Evolutionary conservation across 2,888 invertebrate species (phyloP).

Genomic region (Bombyx huttoni): DNA sequence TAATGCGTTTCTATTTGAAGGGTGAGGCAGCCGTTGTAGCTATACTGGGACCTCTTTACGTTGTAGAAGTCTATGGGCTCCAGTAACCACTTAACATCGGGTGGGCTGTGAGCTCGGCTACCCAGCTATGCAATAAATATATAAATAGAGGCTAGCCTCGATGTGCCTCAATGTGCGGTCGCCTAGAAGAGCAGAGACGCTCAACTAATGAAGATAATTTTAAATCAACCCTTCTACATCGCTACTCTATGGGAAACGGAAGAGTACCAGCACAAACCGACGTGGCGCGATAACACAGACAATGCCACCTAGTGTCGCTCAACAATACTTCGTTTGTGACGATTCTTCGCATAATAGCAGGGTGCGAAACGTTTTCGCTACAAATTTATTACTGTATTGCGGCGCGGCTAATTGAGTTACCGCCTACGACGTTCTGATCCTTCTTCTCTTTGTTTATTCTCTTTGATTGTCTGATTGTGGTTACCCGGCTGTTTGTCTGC

Average conservation of each 20-base stretch:
- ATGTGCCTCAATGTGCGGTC: too few relatives aligned
- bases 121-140: too few relatives aligned
- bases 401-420: slow-evolving; percentile 59
- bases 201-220: too few relatives aligned
- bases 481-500: background rate
- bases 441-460: slow-evolving; percentile 25
- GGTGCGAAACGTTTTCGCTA: slow-evolving; percentile 52
- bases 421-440: slow-evolving; percentile 34
- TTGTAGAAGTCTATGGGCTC: too few relatives aligned
- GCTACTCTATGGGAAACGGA: slow-evolving; percentile 40
- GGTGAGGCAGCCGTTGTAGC: too few relatives aligned
- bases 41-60: too few relatives aligned
- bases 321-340: slow-evolving; percentile 70
- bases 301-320: slow-evolving; percentile 60
- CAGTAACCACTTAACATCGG: too few relatives aligned
- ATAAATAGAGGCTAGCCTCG: too few relatives aligned
- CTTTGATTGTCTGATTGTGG: background rate
- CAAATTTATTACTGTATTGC: slow-evolving; percentile 62
- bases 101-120: too few relatives aligned
- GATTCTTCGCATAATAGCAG: slow-evolving; percentile 66
- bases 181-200: too few relatives aligned
- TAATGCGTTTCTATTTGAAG: too few relatives aligned
- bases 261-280: slow-evolving; percentile 64
- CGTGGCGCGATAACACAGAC: slow-evolving; percentile 63
- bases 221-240: slow-evolving; percentile 22